Evolutionary conservation across 1,140 invertebrate genomes (phyloP), one percentile per base, ranked within the genome.

Genomic region (Euglossa dilemma): DNA sequence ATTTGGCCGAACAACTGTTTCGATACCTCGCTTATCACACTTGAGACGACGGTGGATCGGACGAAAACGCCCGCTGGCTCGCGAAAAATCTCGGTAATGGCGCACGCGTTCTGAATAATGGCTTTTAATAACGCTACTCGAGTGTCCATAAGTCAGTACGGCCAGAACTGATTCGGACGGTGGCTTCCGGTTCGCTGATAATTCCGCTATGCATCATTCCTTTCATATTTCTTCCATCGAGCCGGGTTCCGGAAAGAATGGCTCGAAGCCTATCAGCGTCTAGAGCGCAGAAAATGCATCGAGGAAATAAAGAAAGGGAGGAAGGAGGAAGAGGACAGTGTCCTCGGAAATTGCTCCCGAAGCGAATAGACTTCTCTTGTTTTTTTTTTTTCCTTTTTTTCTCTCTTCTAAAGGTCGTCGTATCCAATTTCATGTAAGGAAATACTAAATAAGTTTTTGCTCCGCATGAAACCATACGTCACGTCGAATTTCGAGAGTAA

Each of bases 121-220:
- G 84, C 69, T 77, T 86, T 87, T 85, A 87, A 87, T 87, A 87
- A 85, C 70, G 50, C 61, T 66, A 86, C 47, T 70, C 70, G 78
- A 59, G 59, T 81, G 43, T 83, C 67, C 79, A 73, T 77, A 87
- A 86, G 80, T 85, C 73, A 86, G 9, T 9, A 7, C 14, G 47
- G 45, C 64, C 43, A 70, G 47, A 28, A 59, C 67, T 77, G 85
- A 87, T 82, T 85, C 56, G 59, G n/a, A 70, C 54, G 20, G 67
- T 64, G 77, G 47, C 80, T 72, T 73, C 63, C 67, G 59, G 61
- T 52, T 72, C 56, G 61, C 59, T 86, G 84, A 82, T 87, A 87
- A 76, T 84, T 77, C 70, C 23, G 18, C 67, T 77, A 73, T 80
- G 67, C 36, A 83, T 78, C 78, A 54, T 50, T n/a, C 14, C 56